phyloP scores from a whole-genome alignment of 2,888 invertebrate species.

The Drepanosiphum platanoidis region DNA sequence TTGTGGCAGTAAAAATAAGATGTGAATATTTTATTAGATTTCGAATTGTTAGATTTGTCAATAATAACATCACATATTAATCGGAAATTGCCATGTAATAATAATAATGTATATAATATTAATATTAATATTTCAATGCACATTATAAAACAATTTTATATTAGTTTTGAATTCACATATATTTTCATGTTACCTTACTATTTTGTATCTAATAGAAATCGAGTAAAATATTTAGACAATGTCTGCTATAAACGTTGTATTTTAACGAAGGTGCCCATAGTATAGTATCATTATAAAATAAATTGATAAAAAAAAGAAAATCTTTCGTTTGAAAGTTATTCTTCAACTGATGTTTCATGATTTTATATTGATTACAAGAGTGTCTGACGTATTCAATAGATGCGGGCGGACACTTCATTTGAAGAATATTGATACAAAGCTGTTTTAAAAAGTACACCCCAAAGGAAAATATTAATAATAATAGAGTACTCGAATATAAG shows the following conservation, averaged over 20 bases:
- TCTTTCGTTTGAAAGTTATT: neutral
- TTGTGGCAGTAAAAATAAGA: neutral
- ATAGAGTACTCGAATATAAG: conserved; percentile 12
- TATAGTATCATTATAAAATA: neutral
- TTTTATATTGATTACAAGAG: neutral
- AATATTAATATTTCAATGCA: no score
- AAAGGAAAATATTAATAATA: neutral
- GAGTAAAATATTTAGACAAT: neutral
- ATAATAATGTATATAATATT: no score
- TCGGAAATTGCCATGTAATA: neutral
- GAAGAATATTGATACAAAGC: conserved; percentile 1
- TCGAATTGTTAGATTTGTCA: neutral
- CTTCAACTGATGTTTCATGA: neutral
- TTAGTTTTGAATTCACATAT: conserved; percentile 12
- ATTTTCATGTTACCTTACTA: conserved; percentile 24
- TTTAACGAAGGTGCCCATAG: conserved; percentile 1
- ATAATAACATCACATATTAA: neutral
- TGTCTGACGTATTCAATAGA: conserved; percentile 13
- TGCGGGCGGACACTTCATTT: neutral
- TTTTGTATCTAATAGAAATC: neutral
- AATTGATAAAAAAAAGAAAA: neutral
- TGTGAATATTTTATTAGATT: conserved; percentile 15
- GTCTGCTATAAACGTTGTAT: neutral
- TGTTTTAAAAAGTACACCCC: neutral
- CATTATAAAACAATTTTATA: neutral